Evolutionary conservation across 2,797 vertebrate genomes (phyloP).

Genomic region (Tarsius wallacei): DNA sequence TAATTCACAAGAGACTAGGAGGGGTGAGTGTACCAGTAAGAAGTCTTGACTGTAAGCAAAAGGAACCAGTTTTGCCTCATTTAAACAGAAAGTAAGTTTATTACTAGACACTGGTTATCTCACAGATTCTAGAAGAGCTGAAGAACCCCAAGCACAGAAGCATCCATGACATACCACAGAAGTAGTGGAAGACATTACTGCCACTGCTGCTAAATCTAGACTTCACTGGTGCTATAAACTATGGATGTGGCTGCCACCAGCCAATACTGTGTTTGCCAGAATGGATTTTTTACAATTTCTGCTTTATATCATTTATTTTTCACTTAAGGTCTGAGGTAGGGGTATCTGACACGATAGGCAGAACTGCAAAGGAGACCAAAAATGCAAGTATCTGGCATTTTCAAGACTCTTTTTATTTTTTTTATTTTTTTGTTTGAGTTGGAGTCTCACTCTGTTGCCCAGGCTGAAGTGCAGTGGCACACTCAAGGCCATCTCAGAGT

Average conservation of each 20-base stretch:
- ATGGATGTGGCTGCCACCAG: neutral
- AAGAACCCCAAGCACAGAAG: neutral
- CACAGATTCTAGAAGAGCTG: neutral
- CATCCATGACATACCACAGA: neutral
- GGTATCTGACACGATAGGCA: neutral
- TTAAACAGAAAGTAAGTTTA: slow-evolving; percentile 21
- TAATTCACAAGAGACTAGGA: neutral
- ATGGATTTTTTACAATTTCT: neutral
- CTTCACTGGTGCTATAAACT: neutral
- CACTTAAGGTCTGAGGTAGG: neutral
- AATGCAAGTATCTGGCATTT: neutral
- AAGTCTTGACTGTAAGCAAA: neutral
- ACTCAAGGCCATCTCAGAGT: too few species aligned
- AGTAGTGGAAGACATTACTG: neutral
- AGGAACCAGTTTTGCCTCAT: neutral
- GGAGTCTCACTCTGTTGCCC: too few species aligned
- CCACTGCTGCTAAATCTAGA: neutral
- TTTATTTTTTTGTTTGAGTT: too few species aligned
- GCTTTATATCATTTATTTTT: neutral
- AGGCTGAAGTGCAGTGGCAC: too few species aligned
- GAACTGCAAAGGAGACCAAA: neutral
- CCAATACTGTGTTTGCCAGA: neutral
- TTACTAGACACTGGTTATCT: neutral
- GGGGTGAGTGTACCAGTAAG: neutral
- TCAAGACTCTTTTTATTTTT: neutral